Evolutionary conservation across 1,140 invertebrate species (phyloP).

Genomic region (Periplaneta americana): DNA sequence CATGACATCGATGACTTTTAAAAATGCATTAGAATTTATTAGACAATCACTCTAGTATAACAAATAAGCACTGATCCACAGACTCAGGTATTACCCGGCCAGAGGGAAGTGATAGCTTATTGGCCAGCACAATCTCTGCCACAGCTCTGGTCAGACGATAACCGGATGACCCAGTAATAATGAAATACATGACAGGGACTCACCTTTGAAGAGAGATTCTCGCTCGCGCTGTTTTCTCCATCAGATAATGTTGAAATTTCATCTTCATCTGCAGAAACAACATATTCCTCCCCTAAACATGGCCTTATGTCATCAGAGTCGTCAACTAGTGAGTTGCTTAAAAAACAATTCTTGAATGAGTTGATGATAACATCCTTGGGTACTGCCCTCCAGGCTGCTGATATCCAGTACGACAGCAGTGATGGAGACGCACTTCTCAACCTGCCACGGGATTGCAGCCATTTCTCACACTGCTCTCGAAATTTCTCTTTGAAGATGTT

Average conservation of each 20-base stretch:
- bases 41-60: no score
- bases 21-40: no score
- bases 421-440: constrained; percentile 5
- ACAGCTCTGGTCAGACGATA: no score
- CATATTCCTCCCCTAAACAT: background rate
- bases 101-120: background rate
- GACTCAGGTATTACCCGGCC: no score
- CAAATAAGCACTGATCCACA: no score
- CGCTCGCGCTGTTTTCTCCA: background rate
- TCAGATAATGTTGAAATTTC: background rate
- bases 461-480: constrained; percentile 7
- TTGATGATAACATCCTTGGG: background rate
- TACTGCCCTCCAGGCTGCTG: background rate
- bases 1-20: no score
- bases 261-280: background rate
- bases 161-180: background rate
- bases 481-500: background rate
- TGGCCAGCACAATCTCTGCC: background rate
- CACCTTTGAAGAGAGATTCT: background rate
- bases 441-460: background rate
- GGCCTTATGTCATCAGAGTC: background rate
- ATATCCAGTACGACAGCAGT: background rate
- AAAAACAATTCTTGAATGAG: background rate
- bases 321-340: background rate
- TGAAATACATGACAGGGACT: background rate